phyloP scores from a whole-genome alignment of 1,140 invertebrate genomes.

The Bicyclus anynana region DNA sequence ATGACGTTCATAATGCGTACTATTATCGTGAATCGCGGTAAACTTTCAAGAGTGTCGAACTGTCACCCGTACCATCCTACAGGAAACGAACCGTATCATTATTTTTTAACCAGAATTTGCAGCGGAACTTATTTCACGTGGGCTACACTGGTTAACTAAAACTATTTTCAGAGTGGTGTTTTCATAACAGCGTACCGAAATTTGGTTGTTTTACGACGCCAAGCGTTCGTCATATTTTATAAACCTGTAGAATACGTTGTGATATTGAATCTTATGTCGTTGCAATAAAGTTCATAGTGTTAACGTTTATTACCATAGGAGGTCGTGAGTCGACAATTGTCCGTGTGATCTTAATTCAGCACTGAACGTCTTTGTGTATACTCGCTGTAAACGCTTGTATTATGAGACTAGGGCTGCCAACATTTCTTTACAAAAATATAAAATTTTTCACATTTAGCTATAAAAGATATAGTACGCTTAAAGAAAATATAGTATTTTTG shows the following conservation, averaged over 20 bases:
- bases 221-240: conserved; percentile 20
- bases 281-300: conserved; percentile 7
- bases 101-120: too few species aligned
- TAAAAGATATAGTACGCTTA: too few species aligned
- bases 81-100: too few species aligned
- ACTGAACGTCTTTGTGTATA: conserved; percentile 9
- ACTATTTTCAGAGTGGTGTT: conserved; percentile 18
- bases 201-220: conserved; percentile 25
- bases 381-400: not conserved
- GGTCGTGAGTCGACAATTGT: conserved; percentile 24
- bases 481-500: too few species aligned
- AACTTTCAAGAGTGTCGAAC: too few species aligned
- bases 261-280: conserved; percentile 8
- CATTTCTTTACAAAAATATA: too few species aligned
- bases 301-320: not conserved
- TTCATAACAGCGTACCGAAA: conserved; percentile 26
- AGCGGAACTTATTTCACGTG: too few species aligned
- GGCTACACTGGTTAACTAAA: too few species aligned
- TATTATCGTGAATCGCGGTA: too few species aligned
- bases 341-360: conserved; percentile 18
- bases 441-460: too few species aligned
- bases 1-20: too few species aligned
- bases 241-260: not conserved
- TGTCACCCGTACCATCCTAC: too few species aligned
- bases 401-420: not conserved